A percentile compares a stretch with the other conserved stretches of the same genome.
Conservation (phyloP, 1,140 invertebrate genomes). For the Protaetia brevitarsis region DNA sequence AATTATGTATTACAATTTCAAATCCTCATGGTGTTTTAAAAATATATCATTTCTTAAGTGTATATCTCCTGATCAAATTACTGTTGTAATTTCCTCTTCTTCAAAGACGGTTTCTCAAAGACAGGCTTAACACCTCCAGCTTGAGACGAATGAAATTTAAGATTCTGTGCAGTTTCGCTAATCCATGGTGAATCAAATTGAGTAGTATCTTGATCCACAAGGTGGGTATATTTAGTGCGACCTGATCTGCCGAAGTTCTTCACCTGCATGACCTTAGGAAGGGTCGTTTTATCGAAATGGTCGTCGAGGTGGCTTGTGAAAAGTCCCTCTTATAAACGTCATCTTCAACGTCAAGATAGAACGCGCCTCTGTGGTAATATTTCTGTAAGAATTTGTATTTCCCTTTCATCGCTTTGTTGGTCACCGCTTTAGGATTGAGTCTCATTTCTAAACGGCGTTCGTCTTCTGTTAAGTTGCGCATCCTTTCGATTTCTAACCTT, state of each 20-base stretch:
- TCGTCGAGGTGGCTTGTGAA: conserved; percentile 97
- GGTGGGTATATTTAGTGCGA: conserved; percentile 97
- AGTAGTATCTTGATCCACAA: conserved; percentile 99
- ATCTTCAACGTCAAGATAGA: conserved; percentile 95
- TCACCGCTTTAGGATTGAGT: conserved; percentile 90
- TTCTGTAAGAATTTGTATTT: conserved; percentile 99
- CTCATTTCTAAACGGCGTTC: conserved; percentile 85
- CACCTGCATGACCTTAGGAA: conserved; percentile 99
- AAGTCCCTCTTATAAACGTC: conserved; percentile 93
- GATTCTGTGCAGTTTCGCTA: conserved; percentile 81
- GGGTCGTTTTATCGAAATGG: conserved; percentile 97
- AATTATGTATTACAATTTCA: too few relatives aligned
- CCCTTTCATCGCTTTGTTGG: conserved; percentile 94
- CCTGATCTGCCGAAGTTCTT: conserved; percentile 99
- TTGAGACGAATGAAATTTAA: conserved; percentile 86
- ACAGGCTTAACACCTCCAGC: conserved; percentile 95
- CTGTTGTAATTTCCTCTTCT: conserved; percentile 54
- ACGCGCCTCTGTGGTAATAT: conserved; percentile 98
- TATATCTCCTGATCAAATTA: too few relatives aligned
- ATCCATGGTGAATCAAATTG: conserved; percentile 97
- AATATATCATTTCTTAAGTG: too few relatives aligned
- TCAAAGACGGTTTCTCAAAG: conserved; percentile 85
- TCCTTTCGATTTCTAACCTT: conserved; percentile 82
- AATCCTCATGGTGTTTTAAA: too few relatives aligned
- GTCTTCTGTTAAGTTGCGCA: conserved; percentile 95